Evolutionary conservation across 1,140 invertebrate genomes (phyloP).

Genomic region (Chymomyza costata): DNA sequence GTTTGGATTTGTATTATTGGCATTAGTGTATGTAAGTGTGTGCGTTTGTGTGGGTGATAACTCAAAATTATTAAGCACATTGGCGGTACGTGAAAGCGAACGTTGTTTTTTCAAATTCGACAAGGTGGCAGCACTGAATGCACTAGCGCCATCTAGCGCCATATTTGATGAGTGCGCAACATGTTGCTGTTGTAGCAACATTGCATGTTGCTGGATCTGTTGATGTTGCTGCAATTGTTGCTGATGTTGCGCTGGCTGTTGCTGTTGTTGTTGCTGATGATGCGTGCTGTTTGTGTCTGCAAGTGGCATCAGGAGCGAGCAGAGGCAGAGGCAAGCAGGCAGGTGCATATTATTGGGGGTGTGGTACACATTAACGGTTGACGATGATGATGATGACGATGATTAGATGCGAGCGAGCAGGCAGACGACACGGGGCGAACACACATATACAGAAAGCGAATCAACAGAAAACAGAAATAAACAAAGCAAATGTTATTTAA

Average conservation of each 20-base stretch:
- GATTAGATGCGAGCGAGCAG: conserved; percentile 38
- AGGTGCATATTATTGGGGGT: conserved; percentile 11
- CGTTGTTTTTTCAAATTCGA: conserved; percentile 93
- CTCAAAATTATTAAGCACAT: conserved; percentile 63
- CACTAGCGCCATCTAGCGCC: too few species aligned
- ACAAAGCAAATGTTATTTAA: conserved; percentile 65
- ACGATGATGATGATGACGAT: conserved; percentile 18
- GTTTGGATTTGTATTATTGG: conserved; percentile 28
- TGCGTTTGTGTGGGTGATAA: conserved; percentile 34
- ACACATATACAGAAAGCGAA: conserved; percentile 47
- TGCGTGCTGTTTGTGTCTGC: conserved; percentile 66
- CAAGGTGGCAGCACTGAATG: conserved; percentile 78
- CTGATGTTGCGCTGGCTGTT: conserved; percentile 38
- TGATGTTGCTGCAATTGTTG: conserved; percentile 76
- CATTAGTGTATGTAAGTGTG: conserved; percentile 26
- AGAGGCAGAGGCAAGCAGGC: too few species aligned
- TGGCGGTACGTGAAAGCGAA: conserved; percentile 85
- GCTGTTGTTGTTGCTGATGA: conserved; percentile 45
- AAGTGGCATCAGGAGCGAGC: conserved; percentile 28
- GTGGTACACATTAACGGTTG: conserved; percentile 10
- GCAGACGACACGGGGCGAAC: conserved; percentile 50
- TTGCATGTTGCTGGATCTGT: conserved; percentile 55
- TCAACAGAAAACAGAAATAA: conserved; percentile 39
- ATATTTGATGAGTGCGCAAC: conserved; percentile 33
- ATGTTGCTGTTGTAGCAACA: conserved; percentile 54